These are phyloP conservation scores for Coreius guichenoti DNA, from an alignment of 2,797 vertebrate species.

Conservation along the genomic window DNA sequence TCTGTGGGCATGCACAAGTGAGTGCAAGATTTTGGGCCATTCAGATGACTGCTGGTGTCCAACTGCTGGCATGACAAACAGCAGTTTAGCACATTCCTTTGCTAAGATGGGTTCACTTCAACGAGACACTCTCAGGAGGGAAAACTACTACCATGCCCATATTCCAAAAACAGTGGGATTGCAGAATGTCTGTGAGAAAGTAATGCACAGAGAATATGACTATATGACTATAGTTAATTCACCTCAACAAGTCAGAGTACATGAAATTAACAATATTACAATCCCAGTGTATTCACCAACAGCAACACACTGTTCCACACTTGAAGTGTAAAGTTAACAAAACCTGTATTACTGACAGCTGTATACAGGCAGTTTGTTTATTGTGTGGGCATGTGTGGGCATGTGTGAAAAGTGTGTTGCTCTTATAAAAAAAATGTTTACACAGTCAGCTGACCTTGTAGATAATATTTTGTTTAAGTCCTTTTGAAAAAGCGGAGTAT, in stretches of 20 bases:
- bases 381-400: constrained; percentile 54
- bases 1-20: constrained; percentile 95
- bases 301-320: constrained; percentile 79
- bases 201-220: constrained; percentile 91
- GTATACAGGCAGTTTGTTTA: constrained; percentile 23
- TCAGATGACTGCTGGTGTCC: constrained; percentile 98
- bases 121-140: constrained; percentile 87
- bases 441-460: constrained; percentile 63
- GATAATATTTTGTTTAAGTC: constrained; percentile 74
- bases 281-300: constrained; percentile 87
- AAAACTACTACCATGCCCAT: constrained; percentile 93
- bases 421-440: constrained; percentile 62
- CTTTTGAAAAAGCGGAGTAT: constrained; percentile 81
- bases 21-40: constrained; percentile 97
- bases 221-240: constrained; percentile 86
- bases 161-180: constrained; percentile 93
- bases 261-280: constrained; percentile 88
- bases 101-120: constrained; percentile 91
- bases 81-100: constrained; percentile 82
- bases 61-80: constrained; percentile 82
- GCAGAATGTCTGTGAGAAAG: constrained; percentile 97
- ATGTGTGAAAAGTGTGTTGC: constrained; percentile 68
- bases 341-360: constrained; percentile 59
- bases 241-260: constrained; percentile 81
- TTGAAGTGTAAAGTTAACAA: constrained; percentile 70